These are phyloP conservation scores for Heliconius himera DNA, from an alignment of 1,140 invertebrate genomes.

Conservation along the genomic window DNA sequence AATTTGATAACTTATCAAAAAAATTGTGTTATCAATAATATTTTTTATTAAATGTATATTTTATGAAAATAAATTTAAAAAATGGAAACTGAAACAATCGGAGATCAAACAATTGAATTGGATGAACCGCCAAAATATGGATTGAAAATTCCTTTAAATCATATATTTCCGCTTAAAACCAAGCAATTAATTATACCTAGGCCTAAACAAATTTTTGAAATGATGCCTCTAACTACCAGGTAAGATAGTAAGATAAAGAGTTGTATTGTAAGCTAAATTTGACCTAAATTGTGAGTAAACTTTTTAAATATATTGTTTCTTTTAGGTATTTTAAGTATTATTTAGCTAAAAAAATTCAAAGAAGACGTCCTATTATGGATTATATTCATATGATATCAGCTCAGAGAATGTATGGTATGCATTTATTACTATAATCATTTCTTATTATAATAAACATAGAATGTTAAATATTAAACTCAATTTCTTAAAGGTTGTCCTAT, in stretches of 20 bases:
- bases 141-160: slow-evolving; percentile 87
- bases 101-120: slow-evolving; percentile 33
- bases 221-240: slow-evolving; percentile 85
- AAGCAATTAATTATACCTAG: slow-evolving; percentile 85
- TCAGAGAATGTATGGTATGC: slow-evolving; percentile 72
- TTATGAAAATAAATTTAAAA: not conserved
- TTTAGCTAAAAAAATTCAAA: slow-evolving; percentile 59
- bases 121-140: slow-evolving; percentile 83
- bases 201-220: slow-evolving; percentile 84
- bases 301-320: slow-evolving; percentile 22
- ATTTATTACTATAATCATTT: not conserved
- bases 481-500: slow-evolving; percentile 89
- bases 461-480: slow-evolving; percentile 11
- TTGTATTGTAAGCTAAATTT: not conserved
- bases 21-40: not conserved
- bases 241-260: slow-evolving; percentile 46
- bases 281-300: not conserved
- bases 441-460: not conserved
- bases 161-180: slow-evolving; percentile 88
- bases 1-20: not conserved
- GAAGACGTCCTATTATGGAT: slow-evolving; percentile 74
- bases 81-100: slow-evolving; percentile 20
- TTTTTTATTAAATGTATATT: not conserved
- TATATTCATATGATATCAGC: slow-evolving; percentile 68
- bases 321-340: slow-evolving; percentile 73